phyloP scores from a whole-genome alignment of 2,113 vertebrate genomes.

The Felis catus region DNA sequence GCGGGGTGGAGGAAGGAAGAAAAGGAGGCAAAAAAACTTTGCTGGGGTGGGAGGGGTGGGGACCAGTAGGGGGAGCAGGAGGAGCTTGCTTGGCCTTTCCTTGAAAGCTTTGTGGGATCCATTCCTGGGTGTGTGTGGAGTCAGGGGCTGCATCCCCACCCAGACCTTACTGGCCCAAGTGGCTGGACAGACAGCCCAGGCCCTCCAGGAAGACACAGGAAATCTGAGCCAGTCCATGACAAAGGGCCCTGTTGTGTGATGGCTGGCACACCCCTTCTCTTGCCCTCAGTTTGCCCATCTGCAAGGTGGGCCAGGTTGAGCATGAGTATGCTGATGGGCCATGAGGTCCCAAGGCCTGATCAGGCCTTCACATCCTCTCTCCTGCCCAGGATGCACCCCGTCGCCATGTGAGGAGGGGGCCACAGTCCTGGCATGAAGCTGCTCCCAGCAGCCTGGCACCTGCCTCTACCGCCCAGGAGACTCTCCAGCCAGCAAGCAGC shows the following conservation, averaged over 20 bases:
- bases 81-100: not conserved
- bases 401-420: constrained; percentile 5
- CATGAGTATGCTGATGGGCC: not conserved
- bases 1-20: not conserved
- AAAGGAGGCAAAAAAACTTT: not conserved
- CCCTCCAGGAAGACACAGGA: not conserved
- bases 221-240: not conserved
- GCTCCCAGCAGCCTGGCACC: constrained; percentile 47
- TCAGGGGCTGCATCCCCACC: not conserved
- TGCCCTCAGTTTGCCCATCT: not conserved
- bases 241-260: not conserved
- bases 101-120: not conserved
- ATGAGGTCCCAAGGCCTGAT: not conserved
- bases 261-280: not conserved
- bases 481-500: fast-evolving
- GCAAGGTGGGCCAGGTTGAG: not conserved
- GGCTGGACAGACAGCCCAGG: not conserved
- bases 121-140: not conserved
- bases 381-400: constrained; percentile 21
- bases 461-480: not conserved
- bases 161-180: not conserved
- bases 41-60: no score
- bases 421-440: not conserved
- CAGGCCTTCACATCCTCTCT: not conserved
- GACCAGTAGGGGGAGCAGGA: not conserved